These are phyloP conservation scores for Panopea generosa DNA, from an alignment of 2,888 invertebrate genomes.

Conservation along the genomic window DNA sequence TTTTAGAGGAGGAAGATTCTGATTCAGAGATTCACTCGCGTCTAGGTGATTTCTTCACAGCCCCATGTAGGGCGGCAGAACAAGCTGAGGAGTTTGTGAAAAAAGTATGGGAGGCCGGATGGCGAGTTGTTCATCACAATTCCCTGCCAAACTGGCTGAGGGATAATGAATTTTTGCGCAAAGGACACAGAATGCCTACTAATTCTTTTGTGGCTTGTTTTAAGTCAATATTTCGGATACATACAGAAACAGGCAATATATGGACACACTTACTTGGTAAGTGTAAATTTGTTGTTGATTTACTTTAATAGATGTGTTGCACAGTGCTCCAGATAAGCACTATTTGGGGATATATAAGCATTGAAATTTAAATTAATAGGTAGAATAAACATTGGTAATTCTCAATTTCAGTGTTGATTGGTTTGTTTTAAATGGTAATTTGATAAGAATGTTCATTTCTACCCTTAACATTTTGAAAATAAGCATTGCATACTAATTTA, in stretches of 20 bases:
- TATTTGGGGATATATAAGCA: too few species aligned
- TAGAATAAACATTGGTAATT: too few species aligned
- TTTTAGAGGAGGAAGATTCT: slow-evolving; percentile 61
- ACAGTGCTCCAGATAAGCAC: too few species aligned
- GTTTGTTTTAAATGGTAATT: too few species aligned
- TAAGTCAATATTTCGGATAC: slow-evolving; percentile 98
- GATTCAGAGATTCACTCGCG: slow-evolving; percentile 57
- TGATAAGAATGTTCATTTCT: too few species aligned
- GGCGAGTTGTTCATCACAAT: slow-evolving; percentile 93
- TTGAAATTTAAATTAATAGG: too few species aligned
- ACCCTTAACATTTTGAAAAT: too few species aligned
- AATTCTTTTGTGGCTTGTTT: slow-evolving; percentile 98
- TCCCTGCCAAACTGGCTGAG: slow-evolving; percentile 97
- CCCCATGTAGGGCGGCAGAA: slow-evolving; percentile 90
- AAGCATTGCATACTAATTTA: too few species aligned
- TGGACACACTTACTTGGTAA: slow-evolving; percentile 97
- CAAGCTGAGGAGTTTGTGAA: slow-evolving; percentile 98
- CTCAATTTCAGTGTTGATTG: too few species aligned
- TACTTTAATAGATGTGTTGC: too few species aligned
- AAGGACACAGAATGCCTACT: slow-evolving; percentile 97
- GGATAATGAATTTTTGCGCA: slow-evolving; percentile 98
- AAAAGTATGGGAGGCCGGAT: slow-evolving; percentile 85
- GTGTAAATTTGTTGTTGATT: slow-evolving; percentile 8
- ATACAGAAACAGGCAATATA: slow-evolving; percentile 99
- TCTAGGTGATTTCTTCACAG: slow-evolving; percentile 72